Evolutionary conservation across 2,113 vertebrate genomes (phyloP), one percentile per base, ranked within the genome.

Genomic region (Ciconia maguari): DNA sequence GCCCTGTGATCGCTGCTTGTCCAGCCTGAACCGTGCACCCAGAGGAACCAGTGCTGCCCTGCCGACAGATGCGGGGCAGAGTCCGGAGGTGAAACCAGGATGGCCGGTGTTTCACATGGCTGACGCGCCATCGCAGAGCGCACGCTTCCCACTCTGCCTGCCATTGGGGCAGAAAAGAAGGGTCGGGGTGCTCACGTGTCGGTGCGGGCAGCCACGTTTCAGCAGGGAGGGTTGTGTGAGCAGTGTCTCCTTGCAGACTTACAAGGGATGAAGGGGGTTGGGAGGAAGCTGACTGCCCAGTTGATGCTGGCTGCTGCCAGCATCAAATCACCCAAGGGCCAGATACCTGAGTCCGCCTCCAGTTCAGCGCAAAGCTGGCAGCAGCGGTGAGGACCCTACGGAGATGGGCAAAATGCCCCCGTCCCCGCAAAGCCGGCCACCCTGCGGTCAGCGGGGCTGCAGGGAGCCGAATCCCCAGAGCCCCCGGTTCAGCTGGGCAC

Each of bases 11-110:
- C 4, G 4, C 36, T 48, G 60, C 49, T 55, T 1, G 0, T 58
- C 48, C 72, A 13, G 21, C 11, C 32, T 6, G 54, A 83, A 11
- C 44, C 5, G 2, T 5, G 11, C 62, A 41, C 32, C 30, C 1
- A 6, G 9, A 15, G 68, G 49, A 46, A 1, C 1, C 8, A 24
- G 25, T 0, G 0, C 66, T 83, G 90, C 54, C 29, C 30, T 14
- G 78, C 34, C 0, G 0, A 7, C 0, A 6, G 52, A 13, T 32
- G 24, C 0, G 0, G 26, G 10, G 52, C 75, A n/a, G 38, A 8
- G 25, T 3, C 32, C 0, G 0, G 48, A 34, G 41, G 22, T 49
- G 89, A 20, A 13, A 1, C 51, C 0, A 4, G 58, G 34, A 19
- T 4, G 13, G 58, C 16, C 0, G 0, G 12, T 10, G 16, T 15